Evolutionary conservation across 2,113 vertebrate genomes (phyloP).

Genomic region (Planiliza haematocheilus): DNA sequence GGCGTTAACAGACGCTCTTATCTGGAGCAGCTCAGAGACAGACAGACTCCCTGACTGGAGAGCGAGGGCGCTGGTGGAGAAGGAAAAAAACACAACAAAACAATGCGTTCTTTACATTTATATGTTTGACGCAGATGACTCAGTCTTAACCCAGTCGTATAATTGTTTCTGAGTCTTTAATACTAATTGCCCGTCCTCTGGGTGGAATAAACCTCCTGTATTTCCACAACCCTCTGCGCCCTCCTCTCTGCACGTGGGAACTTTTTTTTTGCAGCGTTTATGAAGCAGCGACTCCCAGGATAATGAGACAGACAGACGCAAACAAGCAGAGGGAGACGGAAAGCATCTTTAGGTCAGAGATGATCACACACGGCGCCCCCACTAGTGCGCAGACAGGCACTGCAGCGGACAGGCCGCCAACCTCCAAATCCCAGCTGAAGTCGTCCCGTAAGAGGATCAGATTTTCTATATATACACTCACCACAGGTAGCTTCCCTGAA

Average conservation of each 20-base stretch:
- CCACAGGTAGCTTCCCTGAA: slow-evolving; percentile 52
- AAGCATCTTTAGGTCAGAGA: slow-evolving; percentile 16
- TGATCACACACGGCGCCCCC: slow-evolving; percentile 34
- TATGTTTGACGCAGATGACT: slow-evolving; percentile 17
- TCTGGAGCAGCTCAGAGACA: slow-evolving; percentile 28
- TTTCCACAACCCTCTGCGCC: slow-evolving; percentile 3
- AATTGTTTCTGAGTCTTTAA: slow-evolving; percentile 18
- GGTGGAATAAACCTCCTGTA: slow-evolving; percentile 23
- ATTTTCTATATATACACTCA: slow-evolving; percentile 72
- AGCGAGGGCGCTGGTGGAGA: slow-evolving; percentile 2
- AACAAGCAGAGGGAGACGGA: slow-evolving; percentile 12
- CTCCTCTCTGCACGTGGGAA: slow-evolving; percentile 22
- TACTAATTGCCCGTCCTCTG: not conserved
- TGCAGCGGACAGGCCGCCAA: slow-evolving; percentile 11
- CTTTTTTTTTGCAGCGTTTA: not conserved
- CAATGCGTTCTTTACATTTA: slow-evolving; percentile 11
- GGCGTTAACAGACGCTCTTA: slow-evolving; percentile 11
- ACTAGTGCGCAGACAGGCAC: not conserved
- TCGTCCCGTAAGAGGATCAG: slow-evolving; percentile 78
- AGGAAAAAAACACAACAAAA: too few species aligned
- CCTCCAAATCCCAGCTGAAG: slow-evolving; percentile 62
- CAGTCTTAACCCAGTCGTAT: not conserved
- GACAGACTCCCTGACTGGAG: slow-evolving; percentile 20
- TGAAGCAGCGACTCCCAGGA: not conserved
- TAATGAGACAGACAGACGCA: slow-evolving; percentile 16